Conservation (phyloP, 2,888 invertebrate species). For the Ophraella communa region DNA sequence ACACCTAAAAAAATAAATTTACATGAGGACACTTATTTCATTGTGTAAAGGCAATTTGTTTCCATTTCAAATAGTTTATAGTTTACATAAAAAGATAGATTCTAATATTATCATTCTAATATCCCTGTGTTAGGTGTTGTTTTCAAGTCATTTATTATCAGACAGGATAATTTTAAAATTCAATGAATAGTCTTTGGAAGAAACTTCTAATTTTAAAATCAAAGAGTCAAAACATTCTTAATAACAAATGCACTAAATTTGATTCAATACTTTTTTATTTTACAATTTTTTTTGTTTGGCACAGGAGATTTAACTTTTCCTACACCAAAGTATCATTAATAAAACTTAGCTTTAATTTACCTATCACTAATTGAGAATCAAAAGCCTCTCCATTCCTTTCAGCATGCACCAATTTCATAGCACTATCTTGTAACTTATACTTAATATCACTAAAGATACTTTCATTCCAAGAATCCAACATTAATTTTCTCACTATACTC, state of each 20-base stretch:
- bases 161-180: no score
- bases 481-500: constrained; percentile 90
- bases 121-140: no score
- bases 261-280: no score
- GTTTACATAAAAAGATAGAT: no score
- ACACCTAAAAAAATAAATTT: constrained; percentile 70
- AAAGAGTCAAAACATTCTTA: no score
- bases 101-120: no score
- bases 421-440: constrained; percentile 89
- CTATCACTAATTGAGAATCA: constrained; percentile 94
- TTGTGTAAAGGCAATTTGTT: background rate
- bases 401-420: constrained; percentile 96
- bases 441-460: constrained; percentile 96
- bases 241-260: no score
- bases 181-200: no score
- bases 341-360: constrained; percentile 38
- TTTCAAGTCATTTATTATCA: no score
- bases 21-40: background rate
- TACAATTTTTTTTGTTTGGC: no score
- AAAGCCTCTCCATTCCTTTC: constrained; percentile 98
- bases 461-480: constrained; percentile 98
- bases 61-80: no score
- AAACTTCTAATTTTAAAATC: no score
- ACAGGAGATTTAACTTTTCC: background rate
- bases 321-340: background rate